phyloP scores from a whole-genome alignment of 2,797 vertebrate genomes.

The Calcarius lapponicus region DNA sequence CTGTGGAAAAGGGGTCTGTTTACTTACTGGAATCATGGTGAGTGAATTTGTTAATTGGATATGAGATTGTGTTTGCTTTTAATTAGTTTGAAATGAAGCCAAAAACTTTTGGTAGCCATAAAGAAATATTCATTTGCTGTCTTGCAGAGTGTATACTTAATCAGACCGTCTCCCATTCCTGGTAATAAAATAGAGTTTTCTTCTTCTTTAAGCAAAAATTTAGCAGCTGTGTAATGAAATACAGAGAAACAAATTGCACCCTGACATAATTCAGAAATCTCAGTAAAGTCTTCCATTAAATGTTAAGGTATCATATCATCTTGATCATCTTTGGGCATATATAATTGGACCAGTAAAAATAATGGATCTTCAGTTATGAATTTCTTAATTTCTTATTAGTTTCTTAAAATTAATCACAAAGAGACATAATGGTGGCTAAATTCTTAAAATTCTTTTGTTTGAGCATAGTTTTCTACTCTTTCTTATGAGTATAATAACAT shows the following conservation, averaged over 20 bases:
- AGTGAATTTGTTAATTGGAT: slow-evolving; percentile 65
- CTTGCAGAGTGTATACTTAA: not conserved
- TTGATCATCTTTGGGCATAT: not conserved
- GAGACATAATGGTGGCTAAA: not conserved
- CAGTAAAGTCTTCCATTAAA: not conserved
- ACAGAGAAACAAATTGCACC: not conserved
- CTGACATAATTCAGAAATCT: not conserved
- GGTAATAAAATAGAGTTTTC: not conserved
- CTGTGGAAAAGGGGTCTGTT: slow-evolving; percentile 99
- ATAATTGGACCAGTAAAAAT: not conserved
- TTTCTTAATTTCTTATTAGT: not conserved
- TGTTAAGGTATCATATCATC: not conserved
- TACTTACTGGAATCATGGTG: slow-evolving; percentile 99
- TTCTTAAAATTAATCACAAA: not conserved
- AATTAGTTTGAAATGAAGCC: not conserved
- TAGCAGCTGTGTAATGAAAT: not conserved
- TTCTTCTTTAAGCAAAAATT: not conserved
- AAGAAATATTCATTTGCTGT: not conserved
- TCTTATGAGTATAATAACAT: not conserved
- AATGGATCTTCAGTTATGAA: not conserved
- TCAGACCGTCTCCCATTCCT: not conserved
- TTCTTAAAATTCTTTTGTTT: not conserved
- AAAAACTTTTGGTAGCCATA: not conserved
- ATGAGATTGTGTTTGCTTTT: not conserved
- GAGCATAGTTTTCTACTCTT: not conserved